phyloP scores from a whole-genome alignment of 2,113 vertebrate species.

The Phalacrocorax brasilianus region DNA sequence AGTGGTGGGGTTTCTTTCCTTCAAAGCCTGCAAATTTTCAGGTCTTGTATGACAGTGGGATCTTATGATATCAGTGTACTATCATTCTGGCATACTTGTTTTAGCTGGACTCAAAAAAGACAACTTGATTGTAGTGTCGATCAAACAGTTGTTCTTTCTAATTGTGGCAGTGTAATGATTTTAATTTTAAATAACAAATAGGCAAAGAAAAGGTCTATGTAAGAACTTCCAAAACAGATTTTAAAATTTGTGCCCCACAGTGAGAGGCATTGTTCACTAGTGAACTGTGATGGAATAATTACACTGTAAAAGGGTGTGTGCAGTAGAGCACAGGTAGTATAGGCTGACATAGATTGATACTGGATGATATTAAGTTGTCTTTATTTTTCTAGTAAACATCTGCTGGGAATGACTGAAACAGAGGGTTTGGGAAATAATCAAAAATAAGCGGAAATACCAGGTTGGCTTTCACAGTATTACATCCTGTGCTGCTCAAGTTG shows the following conservation, averaged over 20 bases:
- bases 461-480: not conserved
- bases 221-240: not conserved
- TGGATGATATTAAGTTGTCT: not conserved
- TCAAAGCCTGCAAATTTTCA: not conserved
- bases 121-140: not conserved
- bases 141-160: not conserved
- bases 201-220: not conserved
- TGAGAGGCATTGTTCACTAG: not conserved
- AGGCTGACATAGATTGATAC: not conserved
- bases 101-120: not conserved
- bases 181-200: not conserved
- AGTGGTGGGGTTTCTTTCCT: accelerated
- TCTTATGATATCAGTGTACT: not conserved
- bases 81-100: not conserved
- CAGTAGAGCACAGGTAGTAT: not conserved
- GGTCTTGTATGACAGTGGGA: not conserved
- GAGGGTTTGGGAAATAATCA: not conserved
- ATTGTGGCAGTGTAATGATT: not conserved
- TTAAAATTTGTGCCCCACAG: not conserved
- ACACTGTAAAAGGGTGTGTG: not conserved
- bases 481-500: not conserved
- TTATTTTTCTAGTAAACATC: not conserved
- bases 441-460: not conserved
- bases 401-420: not conserved
- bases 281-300: not conserved